A percentile compares a stretch with the other conserved stretches of the same genome.
Evolutionary conservation across 1,140 invertebrate species (phyloP).

Genomic region (Heliothis virescens): DNA sequence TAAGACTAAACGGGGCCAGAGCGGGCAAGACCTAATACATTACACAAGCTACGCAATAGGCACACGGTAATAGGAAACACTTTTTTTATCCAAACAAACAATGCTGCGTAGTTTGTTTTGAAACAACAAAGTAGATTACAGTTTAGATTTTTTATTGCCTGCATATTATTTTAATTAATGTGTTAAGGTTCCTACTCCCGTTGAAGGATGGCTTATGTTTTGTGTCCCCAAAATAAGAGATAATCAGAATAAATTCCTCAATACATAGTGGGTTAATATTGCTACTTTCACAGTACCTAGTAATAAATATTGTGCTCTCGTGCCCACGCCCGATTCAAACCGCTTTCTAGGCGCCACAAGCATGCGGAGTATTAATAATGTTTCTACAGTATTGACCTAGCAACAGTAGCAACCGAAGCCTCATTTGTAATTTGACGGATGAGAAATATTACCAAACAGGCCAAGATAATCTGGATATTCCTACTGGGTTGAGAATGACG

Average conservation of each 20-base stretch:
- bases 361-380: neutral
- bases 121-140: neutral
- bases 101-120: constrained; percentile 1
- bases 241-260: constrained; percentile 13
- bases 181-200: neutral
- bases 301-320: constrained; percentile 11
- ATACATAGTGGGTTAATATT: neutral
- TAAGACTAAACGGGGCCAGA: neutral
- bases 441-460: neutral
- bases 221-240: neutral
- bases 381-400: constrained; percentile 13
- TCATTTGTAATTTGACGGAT: neutral
- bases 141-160: neutral
- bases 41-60: constrained; percentile 7
- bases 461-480: neutral
- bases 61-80: constrained; percentile 4
- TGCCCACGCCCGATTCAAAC: constrained; percentile 2
- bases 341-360: constrained; percentile 28
- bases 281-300: constrained; percentile 6
- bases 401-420: neutral
- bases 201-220: no score
- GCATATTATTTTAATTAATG: neutral
- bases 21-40: neutral
- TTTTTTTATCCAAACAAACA: constrained; percentile 18
- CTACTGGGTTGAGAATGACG: neutral